These are phyloP conservation scores for Prostheceraeus crozeri DNA, from an alignment of 2,888 invertebrate genomes.

Conservation along the genomic window DNA sequence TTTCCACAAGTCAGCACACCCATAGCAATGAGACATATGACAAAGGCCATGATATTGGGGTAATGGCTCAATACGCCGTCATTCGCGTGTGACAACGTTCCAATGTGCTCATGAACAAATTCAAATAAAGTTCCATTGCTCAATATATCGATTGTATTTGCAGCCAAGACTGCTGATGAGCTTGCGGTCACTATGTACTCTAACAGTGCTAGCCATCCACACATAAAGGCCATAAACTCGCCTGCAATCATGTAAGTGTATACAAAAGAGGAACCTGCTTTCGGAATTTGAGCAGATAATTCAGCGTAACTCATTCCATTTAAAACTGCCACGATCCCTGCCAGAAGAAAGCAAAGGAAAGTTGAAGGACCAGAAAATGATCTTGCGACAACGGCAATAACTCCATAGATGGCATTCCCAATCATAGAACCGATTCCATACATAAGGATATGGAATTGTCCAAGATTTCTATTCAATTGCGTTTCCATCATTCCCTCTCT, in stretches of 20 bases:
- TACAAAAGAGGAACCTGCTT: conserved; percentile 20
- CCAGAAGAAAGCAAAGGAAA: not conserved
- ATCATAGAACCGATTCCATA: conserved; percentile 27
- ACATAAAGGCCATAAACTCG: conserved; percentile 23
- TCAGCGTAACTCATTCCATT: conserved; percentile 25
- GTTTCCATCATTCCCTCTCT: conserved; percentile 4
- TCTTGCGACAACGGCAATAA: conserved; percentile 16
- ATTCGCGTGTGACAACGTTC: not conserved
- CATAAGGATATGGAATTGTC: conserved; percentile 1
- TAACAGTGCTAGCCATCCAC: conserved; percentile 28
- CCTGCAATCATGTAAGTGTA: conserved; percentile 28
- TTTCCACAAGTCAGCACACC: too few relatives aligned
- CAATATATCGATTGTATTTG: conserved; percentile 10
- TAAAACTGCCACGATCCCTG: not conserved
- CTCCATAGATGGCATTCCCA: conserved; percentile 26
- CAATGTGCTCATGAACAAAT: not conserved
- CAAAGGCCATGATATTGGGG: conserved; percentile 23
- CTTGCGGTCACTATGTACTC: conserved; percentile 13
- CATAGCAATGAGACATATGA: too few relatives aligned
- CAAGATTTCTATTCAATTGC: conserved; percentile 4
- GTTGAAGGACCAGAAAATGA: conserved; percentile 20
- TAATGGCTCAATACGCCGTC: not conserved
- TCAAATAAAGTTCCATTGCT: conserved; percentile 13
- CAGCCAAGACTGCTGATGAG: not conserved
- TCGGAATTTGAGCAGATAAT: conserved; percentile 21